phyloP scores from a whole-genome alignment of 2,113 vertebrate genomes.

The Oplegnathus fasciatus region DNA sequence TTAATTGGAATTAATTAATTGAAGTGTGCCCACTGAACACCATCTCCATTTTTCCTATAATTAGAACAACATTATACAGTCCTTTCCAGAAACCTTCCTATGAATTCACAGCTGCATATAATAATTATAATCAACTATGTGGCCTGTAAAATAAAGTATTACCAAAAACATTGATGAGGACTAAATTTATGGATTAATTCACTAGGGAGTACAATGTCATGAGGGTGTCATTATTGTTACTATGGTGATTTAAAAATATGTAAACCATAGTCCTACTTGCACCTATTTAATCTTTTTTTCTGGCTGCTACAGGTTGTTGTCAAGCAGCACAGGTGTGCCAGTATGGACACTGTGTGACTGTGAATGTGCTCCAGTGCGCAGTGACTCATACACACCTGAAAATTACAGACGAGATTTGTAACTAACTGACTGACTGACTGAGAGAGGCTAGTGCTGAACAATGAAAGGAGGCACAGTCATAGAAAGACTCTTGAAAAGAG shows the following conservation, averaged over 20 bases:
- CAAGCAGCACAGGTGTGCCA: constrained; percentile 51
- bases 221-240: not conserved
- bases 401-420: constrained; percentile 48
- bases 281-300: not conserved
- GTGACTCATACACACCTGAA: constrained; percentile 70
- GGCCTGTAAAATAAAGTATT: not conserved
- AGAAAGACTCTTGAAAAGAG: constrained; percentile 5
- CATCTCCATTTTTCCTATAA: not conserved
- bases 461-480: constrained; percentile 9
- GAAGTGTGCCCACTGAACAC: not conserved
- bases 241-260: not conserved
- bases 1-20: not conserved
- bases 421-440: constrained; percentile 26
- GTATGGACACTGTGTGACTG: constrained; percentile 14
- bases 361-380: constrained; percentile 49
- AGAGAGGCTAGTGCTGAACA: constrained; percentile 26
- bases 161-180: not conserved
- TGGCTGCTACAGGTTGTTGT: constrained; percentile 20
- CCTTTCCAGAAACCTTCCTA: not conserved
- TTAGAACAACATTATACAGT: not conserved
- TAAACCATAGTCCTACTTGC: not conserved
- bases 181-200: not conserved
- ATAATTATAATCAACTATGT: not conserved
- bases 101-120: not conserved
- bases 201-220: not conserved